Percentiles rank a stretch among this genome's conserved stretches.
Evolutionary conservation across 1,140 invertebrate species (phyloP).

Genomic region (Himalopsyche phryganea): DNA sequence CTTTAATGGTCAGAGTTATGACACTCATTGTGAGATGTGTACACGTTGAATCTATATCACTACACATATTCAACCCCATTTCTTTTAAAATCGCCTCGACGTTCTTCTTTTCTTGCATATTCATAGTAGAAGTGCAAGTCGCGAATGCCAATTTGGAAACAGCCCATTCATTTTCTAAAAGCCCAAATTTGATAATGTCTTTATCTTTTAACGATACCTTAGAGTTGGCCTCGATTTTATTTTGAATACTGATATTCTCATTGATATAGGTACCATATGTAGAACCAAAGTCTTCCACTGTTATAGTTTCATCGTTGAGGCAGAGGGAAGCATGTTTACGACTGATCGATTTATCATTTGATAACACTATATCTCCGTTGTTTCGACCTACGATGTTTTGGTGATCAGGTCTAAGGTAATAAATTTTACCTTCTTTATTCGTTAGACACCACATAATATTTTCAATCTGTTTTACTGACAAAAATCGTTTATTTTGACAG

Average conservation of each 20-base stretch:
- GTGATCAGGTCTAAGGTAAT: slow-evolving; percentile 5
- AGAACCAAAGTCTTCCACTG: slow-evolving; percentile 50
- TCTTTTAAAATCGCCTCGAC: slow-evolving; percentile 41
- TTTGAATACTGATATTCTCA: slow-evolving; percentile 38
- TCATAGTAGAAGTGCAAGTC: slow-evolving; percentile 51
- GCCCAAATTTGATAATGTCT: slow-evolving; percentile 54
- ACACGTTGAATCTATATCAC: slow-evolving; percentile 53
- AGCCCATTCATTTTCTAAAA: slow-evolving; percentile 49
- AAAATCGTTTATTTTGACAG: too few species aligned
- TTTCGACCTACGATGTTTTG: slow-evolving; percentile 2
- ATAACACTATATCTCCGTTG: slow-evolving; percentile 43
- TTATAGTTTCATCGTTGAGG: slow-evolving; percentile 37
- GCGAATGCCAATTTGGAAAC: slow-evolving; percentile 40
- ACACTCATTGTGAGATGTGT: slow-evolving; percentile 63
- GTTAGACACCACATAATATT: slow-evolving; percentile 16
- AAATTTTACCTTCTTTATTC: slow-evolving; percentile 4
- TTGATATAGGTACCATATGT: slow-evolving; percentile 56
- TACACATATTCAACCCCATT: slow-evolving; percentile 46
- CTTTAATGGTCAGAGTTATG: slow-evolving; percentile 65
- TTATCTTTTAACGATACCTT: slow-evolving; percentile 41
- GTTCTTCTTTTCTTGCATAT: slow-evolving; percentile 39
- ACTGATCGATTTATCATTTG: slow-evolving; percentile 54
- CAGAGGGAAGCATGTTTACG: slow-evolving; percentile 51
- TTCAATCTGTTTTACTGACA: too few species aligned
- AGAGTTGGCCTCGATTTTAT: slow-evolving; percentile 33